Conservation (phyloP, 2,888 invertebrate genomes). For the Neelides folsomi region DNA sequence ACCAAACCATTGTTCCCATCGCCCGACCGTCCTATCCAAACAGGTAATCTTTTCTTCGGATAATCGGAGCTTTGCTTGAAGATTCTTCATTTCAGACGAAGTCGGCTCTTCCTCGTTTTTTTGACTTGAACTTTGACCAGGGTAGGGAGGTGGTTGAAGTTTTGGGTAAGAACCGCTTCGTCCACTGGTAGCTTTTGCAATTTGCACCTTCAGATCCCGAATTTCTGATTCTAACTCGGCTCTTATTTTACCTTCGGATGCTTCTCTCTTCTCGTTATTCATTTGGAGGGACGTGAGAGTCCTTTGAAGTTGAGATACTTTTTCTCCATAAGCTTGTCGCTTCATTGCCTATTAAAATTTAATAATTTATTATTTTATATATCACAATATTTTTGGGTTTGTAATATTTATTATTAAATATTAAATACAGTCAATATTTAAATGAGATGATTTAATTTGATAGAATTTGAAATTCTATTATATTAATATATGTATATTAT, state of each 20-base stretch:
- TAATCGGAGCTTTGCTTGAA: constrained; percentile 28
- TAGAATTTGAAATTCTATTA: no score
- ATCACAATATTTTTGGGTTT: no score
- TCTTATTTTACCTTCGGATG: constrained; percentile 68
- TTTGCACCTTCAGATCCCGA: constrained; percentile 45
- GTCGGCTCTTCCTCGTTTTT: constrained; percentile 8
- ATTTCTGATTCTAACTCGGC: constrained; percentile 75
- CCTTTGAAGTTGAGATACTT: constrained; percentile 68
- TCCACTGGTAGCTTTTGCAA: constrained; percentile 36
- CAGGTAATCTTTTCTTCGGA: constrained; percentile 29
- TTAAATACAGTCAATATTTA: no score
- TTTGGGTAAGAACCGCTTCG: constrained; percentile 1
- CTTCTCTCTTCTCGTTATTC: constrained; percentile 70
- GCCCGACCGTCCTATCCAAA: no score
- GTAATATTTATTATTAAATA: no score
- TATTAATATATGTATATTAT: neutral
- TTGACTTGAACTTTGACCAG: constrained; percentile 9
- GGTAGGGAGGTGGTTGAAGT: constrained; percentile 27
- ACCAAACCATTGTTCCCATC: no score
- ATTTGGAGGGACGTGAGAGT: constrained; percentile 66
- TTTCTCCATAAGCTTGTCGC: constrained; percentile 69
- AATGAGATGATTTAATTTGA: no score
- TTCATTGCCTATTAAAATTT: no score
- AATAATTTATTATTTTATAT: no score
- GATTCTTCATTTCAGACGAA: constrained; percentile 5